A percentile compares a stretch with the other conserved stretches of the same genome.
phyloP scores from a whole-genome alignment of 1,140 invertebrate genomes.

The Hycleus phaleratus region DNA sequence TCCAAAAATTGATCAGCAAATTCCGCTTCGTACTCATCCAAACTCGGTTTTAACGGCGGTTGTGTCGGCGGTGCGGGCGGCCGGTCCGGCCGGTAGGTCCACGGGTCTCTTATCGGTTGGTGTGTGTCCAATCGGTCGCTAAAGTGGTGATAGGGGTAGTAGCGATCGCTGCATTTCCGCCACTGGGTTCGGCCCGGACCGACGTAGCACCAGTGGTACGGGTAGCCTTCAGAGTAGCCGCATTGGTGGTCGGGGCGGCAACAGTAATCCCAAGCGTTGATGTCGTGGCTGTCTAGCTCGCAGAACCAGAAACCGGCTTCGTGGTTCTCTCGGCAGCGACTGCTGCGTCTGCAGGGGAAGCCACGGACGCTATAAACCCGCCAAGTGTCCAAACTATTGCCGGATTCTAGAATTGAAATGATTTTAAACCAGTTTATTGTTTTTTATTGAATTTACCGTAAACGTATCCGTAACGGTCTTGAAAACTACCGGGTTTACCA shows the following conservation, averaged over 20 bases:
- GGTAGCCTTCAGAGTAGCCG: constrained; percentile 69
- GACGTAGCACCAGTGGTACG: constrained; percentile 75
- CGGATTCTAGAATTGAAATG: neutral
- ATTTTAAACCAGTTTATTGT: neutral
- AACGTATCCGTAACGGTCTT: neutral
- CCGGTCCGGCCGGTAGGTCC: constrained; percentile 26
- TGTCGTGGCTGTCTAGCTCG: constrained; percentile 60
- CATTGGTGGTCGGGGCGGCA: constrained; percentile 70
- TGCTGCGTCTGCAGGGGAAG: constrained; percentile 63
- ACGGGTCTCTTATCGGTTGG: constrained; percentile 14
- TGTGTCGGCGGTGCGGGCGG: constrained; percentile 28
- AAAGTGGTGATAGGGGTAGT: constrained; percentile 52
- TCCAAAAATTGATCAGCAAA: constrained; percentile 35
- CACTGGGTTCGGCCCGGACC: constrained; percentile 65
- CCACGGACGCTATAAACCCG: constrained; percentile 68
- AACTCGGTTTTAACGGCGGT: constrained; percentile 32
- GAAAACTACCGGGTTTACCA: neutral
- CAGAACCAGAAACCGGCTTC: constrained; percentile 70
- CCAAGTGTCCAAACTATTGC: constrained; percentile 44
- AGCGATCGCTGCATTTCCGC: constrained; percentile 73
- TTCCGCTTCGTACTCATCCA: constrained; percentile 40
- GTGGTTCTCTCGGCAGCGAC: constrained; percentile 60
- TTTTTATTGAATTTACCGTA: neutral
- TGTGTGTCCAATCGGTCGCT: constrained; percentile 16
- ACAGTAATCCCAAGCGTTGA: constrained; percentile 71